These are phyloP conservation scores for Gallinago paraguaiae DNA, from an alignment of 2,113 vertebrate genomes.

Conservation along the genomic window DNA sequence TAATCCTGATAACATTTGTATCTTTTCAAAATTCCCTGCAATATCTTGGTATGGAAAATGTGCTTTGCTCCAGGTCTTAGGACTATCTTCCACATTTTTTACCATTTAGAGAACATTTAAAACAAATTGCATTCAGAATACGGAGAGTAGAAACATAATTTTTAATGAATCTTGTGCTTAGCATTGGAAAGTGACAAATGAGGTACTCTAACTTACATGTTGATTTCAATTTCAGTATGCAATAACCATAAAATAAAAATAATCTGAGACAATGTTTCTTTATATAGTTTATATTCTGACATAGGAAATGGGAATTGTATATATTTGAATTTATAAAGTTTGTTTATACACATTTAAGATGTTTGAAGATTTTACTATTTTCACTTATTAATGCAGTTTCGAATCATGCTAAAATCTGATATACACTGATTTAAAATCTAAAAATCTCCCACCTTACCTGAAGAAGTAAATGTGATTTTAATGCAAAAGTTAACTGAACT, in stretches of 20 bases:
- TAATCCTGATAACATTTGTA: not conserved
- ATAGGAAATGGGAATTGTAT: not conserved
- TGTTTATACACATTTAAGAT: not conserved
- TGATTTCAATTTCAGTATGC: not conserved
- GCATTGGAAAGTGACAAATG: not conserved
- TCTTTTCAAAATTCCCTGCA: not conserved
- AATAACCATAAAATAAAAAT: not conserved
- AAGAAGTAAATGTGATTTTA: not conserved
- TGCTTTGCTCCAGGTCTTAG: not conserved
- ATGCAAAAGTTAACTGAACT: not conserved
- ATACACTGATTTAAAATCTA: not conserved
- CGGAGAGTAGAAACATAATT: not conserved
- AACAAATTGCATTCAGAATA: not conserved
- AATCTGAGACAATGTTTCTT: not conserved
- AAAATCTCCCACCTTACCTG: not conserved
- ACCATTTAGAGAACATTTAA: not conserved
- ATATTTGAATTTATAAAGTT: not conserved
- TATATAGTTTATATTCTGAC: not conserved
- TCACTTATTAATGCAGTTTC: not conserved
- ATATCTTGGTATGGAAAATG: not conserved
- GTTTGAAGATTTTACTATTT: not conserved
- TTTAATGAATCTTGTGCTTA: conserved; percentile 14
- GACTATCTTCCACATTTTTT: not conserved
- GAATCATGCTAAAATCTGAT: not conserved
- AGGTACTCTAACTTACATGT: not conserved